Evolutionary conservation across 2,113 vertebrate genomes (phyloP).

Genomic region (Syrrhaptes paradoxus): DNA sequence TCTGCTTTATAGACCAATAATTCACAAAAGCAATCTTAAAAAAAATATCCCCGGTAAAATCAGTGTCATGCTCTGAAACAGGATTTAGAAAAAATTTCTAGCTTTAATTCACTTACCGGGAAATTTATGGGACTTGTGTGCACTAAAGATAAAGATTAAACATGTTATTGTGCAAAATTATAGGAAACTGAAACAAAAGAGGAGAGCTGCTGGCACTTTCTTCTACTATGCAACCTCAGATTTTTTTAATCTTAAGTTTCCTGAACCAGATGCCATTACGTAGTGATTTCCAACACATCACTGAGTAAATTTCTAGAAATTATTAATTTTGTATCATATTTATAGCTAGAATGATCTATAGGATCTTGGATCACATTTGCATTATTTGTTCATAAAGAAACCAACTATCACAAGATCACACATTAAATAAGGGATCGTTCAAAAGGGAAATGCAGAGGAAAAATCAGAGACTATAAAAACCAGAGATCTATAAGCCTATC

Average conservation of each 20-base stretch:
- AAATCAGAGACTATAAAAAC: background rate
- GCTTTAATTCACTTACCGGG: background rate
- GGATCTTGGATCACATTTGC: background rate
- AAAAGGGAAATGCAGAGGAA: background rate
- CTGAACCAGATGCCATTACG: background rate
- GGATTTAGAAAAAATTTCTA: background rate
- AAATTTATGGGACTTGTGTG: background rate
- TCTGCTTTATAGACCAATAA: slow-evolving; percentile 40
- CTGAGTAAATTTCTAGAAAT: background rate
- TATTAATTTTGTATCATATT: background rate
- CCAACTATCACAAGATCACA: background rate
- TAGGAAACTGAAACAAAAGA: slow-evolving; percentile 5
- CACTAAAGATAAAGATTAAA: background rate
- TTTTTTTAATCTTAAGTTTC: background rate
- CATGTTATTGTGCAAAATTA: background rate
- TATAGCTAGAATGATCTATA: background rate
- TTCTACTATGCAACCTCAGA: background rate
- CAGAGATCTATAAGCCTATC: background rate
- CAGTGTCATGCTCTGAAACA: slow-evolving; percentile 20
- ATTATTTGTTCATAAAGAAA: slow-evolving; percentile 3
- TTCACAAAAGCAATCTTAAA: slow-evolving; percentile 62
- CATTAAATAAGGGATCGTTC: background rate
- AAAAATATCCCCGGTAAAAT: slow-evolving; percentile 28
- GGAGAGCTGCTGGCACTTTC: background rate
- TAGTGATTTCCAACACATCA: background rate